Percentiles rank a stretch among this genome's conserved stretches.
Conservation (phyloP, 2,113 vertebrate genomes). For the Chionis minor region DNA sequence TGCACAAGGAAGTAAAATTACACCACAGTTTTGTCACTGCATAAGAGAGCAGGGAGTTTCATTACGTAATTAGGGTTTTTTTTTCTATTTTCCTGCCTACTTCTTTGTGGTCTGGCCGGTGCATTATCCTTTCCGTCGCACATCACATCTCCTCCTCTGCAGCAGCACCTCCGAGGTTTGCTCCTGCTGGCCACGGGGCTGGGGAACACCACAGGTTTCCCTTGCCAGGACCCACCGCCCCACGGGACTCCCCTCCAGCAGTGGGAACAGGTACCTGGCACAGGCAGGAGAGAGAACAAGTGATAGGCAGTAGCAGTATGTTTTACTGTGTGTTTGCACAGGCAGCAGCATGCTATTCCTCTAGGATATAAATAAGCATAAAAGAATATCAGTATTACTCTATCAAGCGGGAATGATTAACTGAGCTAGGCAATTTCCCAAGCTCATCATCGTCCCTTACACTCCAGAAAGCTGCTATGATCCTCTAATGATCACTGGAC, state of each 20-base stretch:
- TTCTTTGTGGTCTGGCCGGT: neutral
- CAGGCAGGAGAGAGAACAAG: neutral
- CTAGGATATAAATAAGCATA: neutral
- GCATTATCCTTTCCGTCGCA: neutral
- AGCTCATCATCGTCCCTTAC: neutral
- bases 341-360: neutral
- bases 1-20: neutral
- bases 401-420: neutral
- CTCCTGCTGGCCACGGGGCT: accelerated
- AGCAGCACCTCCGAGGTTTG: too few relatives aligned
- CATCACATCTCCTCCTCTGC: neutral
- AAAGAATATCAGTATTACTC: neutral
- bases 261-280: neutral
- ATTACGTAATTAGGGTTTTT: neutral
- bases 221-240: neutral
- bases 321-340: neutral
- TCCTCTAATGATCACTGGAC: neutral
- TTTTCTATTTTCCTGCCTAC: neutral
- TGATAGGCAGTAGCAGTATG: neutral
- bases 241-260: neutral
- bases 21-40: neutral
- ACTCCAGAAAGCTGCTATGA: neutral
- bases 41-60: neutral
- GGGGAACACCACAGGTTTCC: neutral
- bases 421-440: neutral